Conservation (phyloP, 2,113 vertebrate species). For the Prunella himalayana region DNA sequence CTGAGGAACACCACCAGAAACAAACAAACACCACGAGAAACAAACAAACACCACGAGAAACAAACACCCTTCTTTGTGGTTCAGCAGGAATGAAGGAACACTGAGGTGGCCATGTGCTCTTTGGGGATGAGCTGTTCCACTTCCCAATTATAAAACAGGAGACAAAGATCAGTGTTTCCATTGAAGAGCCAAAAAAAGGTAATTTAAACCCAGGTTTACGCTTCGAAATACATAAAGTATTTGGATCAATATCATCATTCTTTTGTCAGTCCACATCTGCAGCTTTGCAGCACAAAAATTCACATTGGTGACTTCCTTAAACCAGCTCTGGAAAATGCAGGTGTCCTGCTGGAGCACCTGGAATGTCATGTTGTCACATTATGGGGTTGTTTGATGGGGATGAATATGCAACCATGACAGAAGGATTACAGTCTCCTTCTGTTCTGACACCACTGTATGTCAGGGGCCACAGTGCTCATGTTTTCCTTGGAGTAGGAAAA, state of each 20-base stretch:
- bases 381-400: too few relatives aligned
- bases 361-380: fast-evolving
- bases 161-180: background rate
- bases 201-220: background rate
- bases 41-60: background rate
- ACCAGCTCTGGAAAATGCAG: background rate
- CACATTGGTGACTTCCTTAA: background rate
- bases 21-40: background rate
- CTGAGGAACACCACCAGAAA: background rate
- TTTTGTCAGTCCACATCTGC: background rate
- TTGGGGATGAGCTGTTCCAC: background rate
- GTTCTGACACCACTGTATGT: background rate
- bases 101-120: fast-evolving
- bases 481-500: background rate
- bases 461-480: fast-evolving
- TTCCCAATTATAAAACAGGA: background rate
- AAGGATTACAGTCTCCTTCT: background rate
- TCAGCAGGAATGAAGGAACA: background rate
- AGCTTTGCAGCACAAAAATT: background rate
- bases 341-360: background rate
- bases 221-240: background rate
- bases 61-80: background rate
- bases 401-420: fast-evolving
- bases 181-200: background rate
- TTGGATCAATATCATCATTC: background rate